Conservation (phyloP, 1,140 invertebrate species). For the Drosophila punjabiensis region DNA sequence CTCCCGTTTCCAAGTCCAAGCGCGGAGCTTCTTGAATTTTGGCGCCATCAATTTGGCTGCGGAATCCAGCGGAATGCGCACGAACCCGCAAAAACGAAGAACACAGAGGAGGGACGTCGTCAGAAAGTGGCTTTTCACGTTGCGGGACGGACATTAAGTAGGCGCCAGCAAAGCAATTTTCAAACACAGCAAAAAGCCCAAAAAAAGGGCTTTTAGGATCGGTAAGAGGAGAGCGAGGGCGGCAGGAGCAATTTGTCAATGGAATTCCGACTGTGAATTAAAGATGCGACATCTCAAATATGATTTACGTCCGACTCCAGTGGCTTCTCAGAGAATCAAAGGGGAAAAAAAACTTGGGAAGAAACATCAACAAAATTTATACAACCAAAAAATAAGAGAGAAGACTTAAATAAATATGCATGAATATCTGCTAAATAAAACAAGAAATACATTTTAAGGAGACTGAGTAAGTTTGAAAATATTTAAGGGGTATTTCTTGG, state of each 20-base stretch:
- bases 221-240: constrained; percentile 1
- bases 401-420: constrained; percentile 34
- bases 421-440: constrained; percentile 11
- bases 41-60: constrained; percentile 81
- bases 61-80: constrained; percentile 74
- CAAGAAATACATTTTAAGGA: background rate
- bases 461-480: background rate
- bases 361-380: constrained; percentile 16
- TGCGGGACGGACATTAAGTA: constrained; percentile 56
- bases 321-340: background rate
- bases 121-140: constrained; percentile 61
- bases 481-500: background rate
- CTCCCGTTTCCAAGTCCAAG: constrained; percentile 25
- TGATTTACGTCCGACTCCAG: constrained; percentile 54
- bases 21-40: constrained; percentile 69
- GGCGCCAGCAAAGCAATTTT: constrained; percentile 77
- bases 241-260: constrained; percentile 68
- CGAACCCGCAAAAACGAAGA: constrained; percentile 40
- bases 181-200: constrained; percentile 45
- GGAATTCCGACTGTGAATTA: constrained; percentile 68
- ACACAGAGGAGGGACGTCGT: constrained; percentile 20
- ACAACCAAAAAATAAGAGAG: background rate
- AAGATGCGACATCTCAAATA: constrained; percentile 74
- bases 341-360: too few species aligned
- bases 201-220: constrained; percentile 15